Percentiles rank a stretch among this genome's conserved stretches.
phyloP scores from a whole-genome alignment of 2,113 vertebrate species.

The Oceanodroma tethys region DNA sequence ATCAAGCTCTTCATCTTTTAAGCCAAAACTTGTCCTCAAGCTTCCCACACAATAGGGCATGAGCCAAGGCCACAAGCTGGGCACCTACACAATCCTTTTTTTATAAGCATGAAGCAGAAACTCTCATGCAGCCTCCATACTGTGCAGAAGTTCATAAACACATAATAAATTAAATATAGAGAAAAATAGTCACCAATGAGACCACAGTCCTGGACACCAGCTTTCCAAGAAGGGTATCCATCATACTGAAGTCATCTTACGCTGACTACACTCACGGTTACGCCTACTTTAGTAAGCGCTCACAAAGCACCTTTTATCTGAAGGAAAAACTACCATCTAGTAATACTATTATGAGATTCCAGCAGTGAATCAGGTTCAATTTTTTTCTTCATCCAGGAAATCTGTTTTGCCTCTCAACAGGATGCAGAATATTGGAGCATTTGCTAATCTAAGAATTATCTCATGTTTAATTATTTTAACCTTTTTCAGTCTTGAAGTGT shows the following conservation, averaged over 20 bases:
- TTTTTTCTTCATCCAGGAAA: not conserved
- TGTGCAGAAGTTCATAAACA: constrained; percentile 25
- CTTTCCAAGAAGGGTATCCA: constrained; percentile 10
- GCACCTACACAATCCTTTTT: constrained; percentile 56
- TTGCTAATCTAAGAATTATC: constrained; percentile 5
- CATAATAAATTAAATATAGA: constrained; percentile 3
- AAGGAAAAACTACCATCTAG: constrained; percentile 23
- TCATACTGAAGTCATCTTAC: constrained; percentile 15
- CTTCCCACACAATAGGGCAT: constrained; percentile 29
- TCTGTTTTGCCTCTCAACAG: not conserved
- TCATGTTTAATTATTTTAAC: not conserved
- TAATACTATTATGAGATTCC: not conserved
- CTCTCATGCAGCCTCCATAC: constrained; percentile 7
- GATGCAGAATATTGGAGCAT: not conserved
- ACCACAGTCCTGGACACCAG: not conserved
- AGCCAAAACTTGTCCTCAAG: constrained; percentile 52
- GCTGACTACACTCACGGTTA: not conserved
- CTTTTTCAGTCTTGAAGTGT: not conserved
- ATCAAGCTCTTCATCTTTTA: constrained; percentile 55
- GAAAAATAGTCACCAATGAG: not conserved
- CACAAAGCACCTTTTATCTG: constrained; percentile 11
- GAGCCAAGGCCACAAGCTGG: constrained; percentile 64
- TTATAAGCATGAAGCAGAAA: constrained; percentile 23
- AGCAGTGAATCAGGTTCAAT: not conserved
- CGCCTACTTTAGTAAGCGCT: not conserved